A percentile compares a stretch with the other conserved stretches of the same genome.
Conservation (phyloP, 2,113 vertebrate genomes). For the Aleadryas rufinucha region DNA sequence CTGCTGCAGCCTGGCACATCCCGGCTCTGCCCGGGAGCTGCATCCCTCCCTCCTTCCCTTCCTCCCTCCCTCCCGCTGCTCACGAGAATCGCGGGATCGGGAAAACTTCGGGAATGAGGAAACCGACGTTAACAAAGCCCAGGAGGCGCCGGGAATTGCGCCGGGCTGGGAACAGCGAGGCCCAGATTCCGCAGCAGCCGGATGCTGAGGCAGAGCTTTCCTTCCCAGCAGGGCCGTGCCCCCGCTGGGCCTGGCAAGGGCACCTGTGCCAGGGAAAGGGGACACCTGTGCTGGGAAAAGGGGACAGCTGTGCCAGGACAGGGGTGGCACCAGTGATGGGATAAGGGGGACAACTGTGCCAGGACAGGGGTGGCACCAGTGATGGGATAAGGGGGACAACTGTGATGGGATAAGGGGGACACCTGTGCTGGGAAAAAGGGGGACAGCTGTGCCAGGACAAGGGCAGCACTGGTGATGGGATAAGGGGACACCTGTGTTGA, state of each 20-base stretch:
- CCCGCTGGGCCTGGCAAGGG: no score
- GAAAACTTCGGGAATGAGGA: not conserved
- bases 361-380: no score
- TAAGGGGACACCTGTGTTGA: no score
- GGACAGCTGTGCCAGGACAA: not conserved
- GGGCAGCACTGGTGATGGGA: no score
- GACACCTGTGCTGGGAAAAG: no score
- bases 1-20: not conserved
- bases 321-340: not conserved
- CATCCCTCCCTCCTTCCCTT: not conserved
- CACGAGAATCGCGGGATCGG: fast-evolving
- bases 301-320: no score
- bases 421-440: not conserved
- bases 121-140: not conserved
- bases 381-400: no score
- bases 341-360: no score
- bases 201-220: not conserved
- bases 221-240: not conserved
- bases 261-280: no score
- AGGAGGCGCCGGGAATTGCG: not conserved
- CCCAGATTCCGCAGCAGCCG: not conserved
- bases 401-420: no score
- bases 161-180: not conserved
- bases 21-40: not conserved
- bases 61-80: not conserved